Base-by-base conservation (phyloP, 1,140 invertebrate species). In the Centruroides vittatus region DNA sequence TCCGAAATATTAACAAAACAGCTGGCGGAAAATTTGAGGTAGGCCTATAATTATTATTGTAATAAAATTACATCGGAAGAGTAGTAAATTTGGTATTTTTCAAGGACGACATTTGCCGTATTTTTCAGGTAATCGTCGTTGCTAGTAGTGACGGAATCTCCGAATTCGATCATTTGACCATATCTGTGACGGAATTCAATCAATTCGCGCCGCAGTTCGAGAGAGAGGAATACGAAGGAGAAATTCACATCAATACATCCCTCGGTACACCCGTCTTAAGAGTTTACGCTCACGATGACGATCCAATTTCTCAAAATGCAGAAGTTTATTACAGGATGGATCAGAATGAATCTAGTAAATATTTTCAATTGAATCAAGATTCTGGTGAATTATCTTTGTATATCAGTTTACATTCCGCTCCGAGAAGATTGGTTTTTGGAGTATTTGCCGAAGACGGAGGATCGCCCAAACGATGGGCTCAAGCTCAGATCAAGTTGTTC, bases 361-460 rank as follows among this genome's bases (percentile, higher is more conserved):
- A 7, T 13, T 47, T 55, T 23, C 10, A 55, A 7, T 23, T 35
- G 13, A 36, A 12, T 23, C 35, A n/a, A 34, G 6, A 47, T 7
- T 13, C 23, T 46, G 36, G 46, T 34, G 12, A n/a, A 12, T 11
- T 55, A 7, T 23, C 23, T 35, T 23, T 34, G 35, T 12, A 12
- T 6, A 36, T 23, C 5, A 12, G 35, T 23, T 34, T 35, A 55
- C 13, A 55, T 7, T 35, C 8, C 5, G 11, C 54, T 36, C 13
- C 11, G 35, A 34, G 41, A 41, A 41, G 47, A 12, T 60, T 58
- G 13, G 57, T 55, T 35, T 47, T 65, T n/a, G 59, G 57, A 1
- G 59, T 67, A 0, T 51, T 57, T 6, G 66, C 59, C 3, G 61
- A 60, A 3, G 66, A 67, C 59, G 63, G 66, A 5, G 66, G 66